These are phyloP conservation scores for Climacteris rufus DNA, from an alignment of 2,113 vertebrate species.

Conservation along the genomic window DNA sequence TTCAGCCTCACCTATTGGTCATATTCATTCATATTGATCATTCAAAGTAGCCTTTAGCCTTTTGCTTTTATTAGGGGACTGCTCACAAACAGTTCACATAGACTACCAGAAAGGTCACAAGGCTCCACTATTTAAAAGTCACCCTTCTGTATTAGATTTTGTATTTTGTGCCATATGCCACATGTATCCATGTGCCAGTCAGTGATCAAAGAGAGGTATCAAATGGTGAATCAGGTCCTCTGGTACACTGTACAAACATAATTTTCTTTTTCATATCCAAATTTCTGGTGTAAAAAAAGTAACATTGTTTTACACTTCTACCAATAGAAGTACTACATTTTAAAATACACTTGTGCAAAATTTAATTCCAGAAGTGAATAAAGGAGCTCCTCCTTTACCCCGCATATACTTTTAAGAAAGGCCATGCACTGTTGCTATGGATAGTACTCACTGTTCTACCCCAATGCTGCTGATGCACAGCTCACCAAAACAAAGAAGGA, in stretches of 20 bases:
- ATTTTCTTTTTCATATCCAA: not conserved
- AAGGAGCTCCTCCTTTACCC: not conserved
- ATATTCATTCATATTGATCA: not conserved
- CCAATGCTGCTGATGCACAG: not conserved
- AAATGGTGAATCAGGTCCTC: not conserved
- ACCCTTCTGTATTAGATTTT: not conserved
- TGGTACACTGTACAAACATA: not conserved
- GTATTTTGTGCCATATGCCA: not conserved
- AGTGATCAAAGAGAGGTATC: not conserved
- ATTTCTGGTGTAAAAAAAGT: not conserved
- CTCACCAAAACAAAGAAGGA: not conserved
- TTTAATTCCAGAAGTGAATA: not conserved
- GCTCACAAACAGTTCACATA: not conserved
- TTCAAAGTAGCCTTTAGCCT: not conserved
- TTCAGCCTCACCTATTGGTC: not conserved
- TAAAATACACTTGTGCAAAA: not conserved
- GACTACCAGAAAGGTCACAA: not conserved
- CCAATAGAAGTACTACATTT: not conserved
- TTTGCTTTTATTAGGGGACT: not conserved
- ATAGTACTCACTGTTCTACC: not conserved
- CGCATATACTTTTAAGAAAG: not conserved
- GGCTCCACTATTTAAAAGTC: not conserved
- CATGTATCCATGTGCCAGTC: not conserved
- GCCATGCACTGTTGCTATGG: not conserved
- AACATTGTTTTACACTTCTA: not conserved